Evolutionary conservation across 2,888 invertebrate species (phyloP), one percentile per base, ranked within the genome.

Genomic region (Trichacis sp.): DNA sequence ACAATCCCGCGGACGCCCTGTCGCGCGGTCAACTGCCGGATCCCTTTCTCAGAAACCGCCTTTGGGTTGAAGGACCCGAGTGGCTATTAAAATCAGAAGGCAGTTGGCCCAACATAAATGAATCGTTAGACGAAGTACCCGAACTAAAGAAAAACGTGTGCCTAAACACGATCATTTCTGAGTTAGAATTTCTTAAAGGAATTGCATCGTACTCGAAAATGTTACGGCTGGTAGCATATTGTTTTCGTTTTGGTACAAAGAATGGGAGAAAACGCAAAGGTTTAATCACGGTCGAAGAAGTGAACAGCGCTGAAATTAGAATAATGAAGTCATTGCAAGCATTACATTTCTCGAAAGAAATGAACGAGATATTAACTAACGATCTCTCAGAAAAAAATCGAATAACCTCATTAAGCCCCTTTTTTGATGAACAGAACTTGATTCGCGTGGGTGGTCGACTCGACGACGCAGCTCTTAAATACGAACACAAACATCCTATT

Each of bases 401-500:
- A 52, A 55, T 24, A 58, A 48, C 12, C 14, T 59, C 14, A 3
- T 66, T 71, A 24, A 72, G 68, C 56, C 74, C 73, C 0, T 70
- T 71, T 17, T 12, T 72, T 1, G 70, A 71, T 15, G 36, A 62
- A 24, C 2, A 55, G 1, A 70, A 68, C 1, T 46, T 76, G n/a
- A 17, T 77, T 6, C 63, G 75, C 4, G 76, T 77, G 5, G 75
- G 76, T 3, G 76, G 77, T 5, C 62, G 77, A 36, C 45, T 77
- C 24, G 50, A 67, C 46, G 52, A 71, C 2, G 64, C 76, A 1
- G 38, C 68, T 6, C n/a, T 75, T 5, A 4, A 55, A 3, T 62
- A 48, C 46, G 48, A 60, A 6, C 49, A 67, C 17, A 64, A 68
- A 53, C 73, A 76, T 60, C 75, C 74, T 0, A 73, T 77, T 3